These are phyloP conservation scores for Neotoma lepida DNA, from an alignment of 2,113 vertebrate genomes.

Conservation along the genomic window DNA sequence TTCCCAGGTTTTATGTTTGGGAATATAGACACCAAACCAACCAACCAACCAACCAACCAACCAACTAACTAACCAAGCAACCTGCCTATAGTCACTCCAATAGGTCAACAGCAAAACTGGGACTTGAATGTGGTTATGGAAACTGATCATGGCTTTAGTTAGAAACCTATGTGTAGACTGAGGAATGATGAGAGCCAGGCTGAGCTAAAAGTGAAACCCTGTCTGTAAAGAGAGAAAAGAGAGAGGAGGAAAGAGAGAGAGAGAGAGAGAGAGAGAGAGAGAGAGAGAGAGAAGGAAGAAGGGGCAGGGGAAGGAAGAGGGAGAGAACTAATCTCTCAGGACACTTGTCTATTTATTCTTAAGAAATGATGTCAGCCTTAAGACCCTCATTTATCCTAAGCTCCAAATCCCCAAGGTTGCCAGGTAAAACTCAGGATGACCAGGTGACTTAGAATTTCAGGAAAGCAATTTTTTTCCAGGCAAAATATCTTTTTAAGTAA, in stretches of 20 bases:
- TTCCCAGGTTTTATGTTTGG: neutral
- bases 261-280: neutral
- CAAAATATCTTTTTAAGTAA: conserved; percentile 4
- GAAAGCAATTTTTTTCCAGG: neutral
- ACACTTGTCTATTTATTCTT: neutral
- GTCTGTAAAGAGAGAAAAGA: neutral
- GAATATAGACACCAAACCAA: neutral
- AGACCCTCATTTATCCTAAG: neutral
- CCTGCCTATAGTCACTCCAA: neutral
- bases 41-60: neutral
- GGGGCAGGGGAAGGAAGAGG: neutral
- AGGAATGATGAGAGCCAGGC: neutral
- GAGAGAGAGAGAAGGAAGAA: neutral
- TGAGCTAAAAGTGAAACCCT: neutral
- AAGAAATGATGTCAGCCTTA: neutral
- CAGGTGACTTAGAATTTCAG: neutral
- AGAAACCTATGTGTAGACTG: neutral
- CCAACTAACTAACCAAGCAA: neutral
- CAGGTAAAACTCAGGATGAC: neutral
- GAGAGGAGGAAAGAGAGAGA: neutral
- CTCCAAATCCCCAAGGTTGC: neutral
- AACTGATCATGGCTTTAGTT: conserved; percentile 6
- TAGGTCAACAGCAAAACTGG: neutral
- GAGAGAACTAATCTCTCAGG: neutral
- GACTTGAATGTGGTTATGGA: neutral